Conservation (phyloP, 2,113 vertebrate species). For the Synodontis membranacea region DNA sequence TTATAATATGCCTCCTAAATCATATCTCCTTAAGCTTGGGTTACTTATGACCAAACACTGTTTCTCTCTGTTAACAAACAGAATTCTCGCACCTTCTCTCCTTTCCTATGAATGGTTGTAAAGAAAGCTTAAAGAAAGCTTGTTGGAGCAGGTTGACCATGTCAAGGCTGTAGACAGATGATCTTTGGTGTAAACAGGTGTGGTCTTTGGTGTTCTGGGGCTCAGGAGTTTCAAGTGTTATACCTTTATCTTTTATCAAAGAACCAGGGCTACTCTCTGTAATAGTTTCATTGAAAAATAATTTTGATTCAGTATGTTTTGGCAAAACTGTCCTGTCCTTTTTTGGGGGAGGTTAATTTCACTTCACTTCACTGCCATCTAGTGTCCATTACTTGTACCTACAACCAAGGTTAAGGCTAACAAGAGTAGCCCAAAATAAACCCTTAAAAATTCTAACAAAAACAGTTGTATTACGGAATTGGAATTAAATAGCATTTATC, state of each 20-base stretch:
- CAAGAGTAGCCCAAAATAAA: not conserved
- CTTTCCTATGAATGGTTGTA: not conserved
- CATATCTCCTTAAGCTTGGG: not conserved
- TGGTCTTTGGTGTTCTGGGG: not conserved
- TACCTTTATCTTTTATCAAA: not conserved
- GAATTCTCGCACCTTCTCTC: not conserved
- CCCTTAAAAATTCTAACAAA: not conserved
- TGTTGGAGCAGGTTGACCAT: not conserved
- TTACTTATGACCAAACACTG: not conserved
- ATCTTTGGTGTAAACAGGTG: too few species aligned
- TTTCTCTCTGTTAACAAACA: too few species aligned
- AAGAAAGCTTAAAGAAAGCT: not conserved
- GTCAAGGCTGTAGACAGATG: not conserved
- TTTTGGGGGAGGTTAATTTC: not conserved
- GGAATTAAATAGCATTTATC: not conserved
- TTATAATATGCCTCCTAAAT: not conserved
- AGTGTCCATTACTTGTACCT: not conserved
- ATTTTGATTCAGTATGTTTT: not conserved
- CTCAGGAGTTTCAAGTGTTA: not conserved
- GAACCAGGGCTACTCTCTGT: not conserved
- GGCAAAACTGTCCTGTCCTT: not conserved
- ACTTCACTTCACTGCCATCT: slow-evolving; percentile 8
- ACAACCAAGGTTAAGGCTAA: not conserved
- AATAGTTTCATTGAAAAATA: not conserved
- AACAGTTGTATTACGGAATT: not conserved